phyloP scores from a whole-genome alignment of 2,113 vertebrate species.

The Poeciliopsis turrubarensis region DNA sequence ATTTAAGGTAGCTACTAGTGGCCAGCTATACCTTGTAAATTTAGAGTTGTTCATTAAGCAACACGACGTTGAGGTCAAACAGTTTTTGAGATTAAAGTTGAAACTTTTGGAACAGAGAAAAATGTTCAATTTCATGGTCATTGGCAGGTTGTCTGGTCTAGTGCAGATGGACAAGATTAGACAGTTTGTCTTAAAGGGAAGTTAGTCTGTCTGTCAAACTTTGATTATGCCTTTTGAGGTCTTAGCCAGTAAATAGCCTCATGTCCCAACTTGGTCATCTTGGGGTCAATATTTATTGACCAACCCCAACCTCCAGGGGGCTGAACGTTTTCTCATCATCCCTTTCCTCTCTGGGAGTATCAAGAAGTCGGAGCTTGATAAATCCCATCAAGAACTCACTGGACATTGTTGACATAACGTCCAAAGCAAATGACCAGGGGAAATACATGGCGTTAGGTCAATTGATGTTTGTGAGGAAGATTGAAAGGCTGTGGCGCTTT shows the following conservation, averaged over 20 bases:
- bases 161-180: background rate
- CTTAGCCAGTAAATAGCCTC: conserved; percentile 29
- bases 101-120: background rate
- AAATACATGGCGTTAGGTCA: conserved; percentile 48
- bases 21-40: background rate
- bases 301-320: conserved; percentile 3
- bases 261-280: conserved; percentile 6
- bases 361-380: conserved; percentile 11
- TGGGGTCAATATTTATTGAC: background rate
- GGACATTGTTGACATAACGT: conserved; percentile 45
- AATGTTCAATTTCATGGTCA: background rate
- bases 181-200: background rate
- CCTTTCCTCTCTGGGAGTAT: background rate
- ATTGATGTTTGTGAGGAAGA: conserved; percentile 33
- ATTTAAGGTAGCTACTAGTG: background rate
- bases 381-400: conserved; percentile 39
- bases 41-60: background rate
- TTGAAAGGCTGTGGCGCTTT: conserved; percentile 46
- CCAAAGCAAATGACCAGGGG: conserved; percentile 38
- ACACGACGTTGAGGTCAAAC: background rate
- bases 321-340: conserved; percentile 18
- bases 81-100: background rate
- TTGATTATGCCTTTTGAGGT: background rate
- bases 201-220: background rate
- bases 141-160: background rate